phyloP scores from a whole-genome alignment of 1,140 invertebrate species.

The Cherax destructor region DNA sequence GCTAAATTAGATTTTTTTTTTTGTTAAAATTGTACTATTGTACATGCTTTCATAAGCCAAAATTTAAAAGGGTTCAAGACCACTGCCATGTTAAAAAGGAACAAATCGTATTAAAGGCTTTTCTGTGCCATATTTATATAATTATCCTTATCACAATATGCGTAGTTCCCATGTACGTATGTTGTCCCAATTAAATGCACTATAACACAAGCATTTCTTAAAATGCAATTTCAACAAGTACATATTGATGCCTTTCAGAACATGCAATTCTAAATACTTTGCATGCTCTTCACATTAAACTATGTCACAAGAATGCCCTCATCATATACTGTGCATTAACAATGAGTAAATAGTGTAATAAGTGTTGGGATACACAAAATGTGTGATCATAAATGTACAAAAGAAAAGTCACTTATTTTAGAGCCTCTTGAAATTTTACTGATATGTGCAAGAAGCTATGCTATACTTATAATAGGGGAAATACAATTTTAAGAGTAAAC shows the following conservation, averaged over 20 bases:
- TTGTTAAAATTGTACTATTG: neutral
- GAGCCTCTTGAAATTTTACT: neutral
- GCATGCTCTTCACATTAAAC: neutral
- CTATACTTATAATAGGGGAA: neutral
- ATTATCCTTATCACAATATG: too few species aligned
- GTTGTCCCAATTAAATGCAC: too few species aligned
- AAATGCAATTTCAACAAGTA: neutral
- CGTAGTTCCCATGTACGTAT: too few species aligned
- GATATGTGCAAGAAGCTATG: neutral
- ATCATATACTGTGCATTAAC: neutral
- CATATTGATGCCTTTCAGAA: neutral
- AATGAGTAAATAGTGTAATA: neutral
- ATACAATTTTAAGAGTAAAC: neutral
- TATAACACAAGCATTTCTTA: neutral
- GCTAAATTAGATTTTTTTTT: neutral
- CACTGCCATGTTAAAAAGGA: neutral
- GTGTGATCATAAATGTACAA: neutral
- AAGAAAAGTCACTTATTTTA: neutral
- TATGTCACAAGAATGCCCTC: neutral
- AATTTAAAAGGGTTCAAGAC: neutral
- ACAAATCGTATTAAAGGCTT: neutral
- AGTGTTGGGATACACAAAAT: neutral
- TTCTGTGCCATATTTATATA: neutral
- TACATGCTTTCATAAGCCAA: neutral
- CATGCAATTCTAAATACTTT: neutral